Conservation (phyloP, 2,888 invertebrate species). For the Horisme vitalbata region DNA sequence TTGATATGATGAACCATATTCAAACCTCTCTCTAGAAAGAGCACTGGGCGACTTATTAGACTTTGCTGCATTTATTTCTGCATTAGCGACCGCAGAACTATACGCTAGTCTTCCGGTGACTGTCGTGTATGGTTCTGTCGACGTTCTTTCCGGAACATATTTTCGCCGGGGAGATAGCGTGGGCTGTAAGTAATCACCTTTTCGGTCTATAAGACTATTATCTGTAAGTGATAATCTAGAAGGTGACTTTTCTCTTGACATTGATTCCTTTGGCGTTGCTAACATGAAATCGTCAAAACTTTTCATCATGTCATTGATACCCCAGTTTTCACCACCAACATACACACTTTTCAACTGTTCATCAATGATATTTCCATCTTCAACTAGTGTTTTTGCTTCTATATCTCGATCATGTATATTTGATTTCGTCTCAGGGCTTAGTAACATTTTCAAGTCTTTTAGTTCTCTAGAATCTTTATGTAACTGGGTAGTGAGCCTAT, state of each 20-base stretch:
- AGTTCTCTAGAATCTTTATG: conserved; percentile 91
- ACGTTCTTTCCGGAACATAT: conserved; percentile 80
- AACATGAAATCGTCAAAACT: conserved; percentile 84
- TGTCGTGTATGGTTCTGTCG: conserved; percentile 85
- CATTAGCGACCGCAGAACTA: conserved; percentile 86
- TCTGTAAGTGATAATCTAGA: conserved; percentile 85
- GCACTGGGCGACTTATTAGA: conserved; percentile 76
- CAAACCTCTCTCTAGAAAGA: conserved; percentile 83
- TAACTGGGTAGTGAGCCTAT: conserved; percentile 88
- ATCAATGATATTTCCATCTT: conserved; percentile 86
- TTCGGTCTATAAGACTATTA: conserved; percentile 84
- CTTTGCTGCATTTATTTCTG: conserved; percentile 82
- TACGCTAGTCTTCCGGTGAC: conserved; percentile 86
- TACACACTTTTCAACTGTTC: conserved; percentile 88
- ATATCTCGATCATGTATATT: conserved; percentile 78
- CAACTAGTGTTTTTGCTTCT: conserved; percentile 83
- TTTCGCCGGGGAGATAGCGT: conserved; percentile 83
- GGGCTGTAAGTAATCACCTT: conserved; percentile 83
- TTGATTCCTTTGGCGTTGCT: conserved; percentile 74
- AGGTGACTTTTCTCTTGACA: conserved; percentile 81
- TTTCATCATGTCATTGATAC: conserved; percentile 85
- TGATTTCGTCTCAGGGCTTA: conserved; percentile 84
- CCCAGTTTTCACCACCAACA: conserved; percentile 86
- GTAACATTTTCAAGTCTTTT: conserved; percentile 88
- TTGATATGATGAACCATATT: conserved; percentile 82